Base-by-base conservation (phyloP, 2,888 invertebrate genomes). In the Torymus auratus region DNA sequence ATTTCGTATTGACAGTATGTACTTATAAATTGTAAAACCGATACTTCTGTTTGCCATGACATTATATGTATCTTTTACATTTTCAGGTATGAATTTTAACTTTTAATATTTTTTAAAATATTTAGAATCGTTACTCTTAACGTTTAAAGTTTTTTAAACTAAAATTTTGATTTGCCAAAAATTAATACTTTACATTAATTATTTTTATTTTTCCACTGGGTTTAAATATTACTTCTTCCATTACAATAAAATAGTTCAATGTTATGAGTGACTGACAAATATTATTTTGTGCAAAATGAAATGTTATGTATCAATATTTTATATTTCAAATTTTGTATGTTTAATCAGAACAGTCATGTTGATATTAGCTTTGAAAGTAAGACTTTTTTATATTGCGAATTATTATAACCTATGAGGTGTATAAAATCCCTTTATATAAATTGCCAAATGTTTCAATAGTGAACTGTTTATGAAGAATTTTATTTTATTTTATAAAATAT, bases 11-110 rank as follows among this genome's bases (percentile, higher is more conserved):
- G n/a, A 28, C 67, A 75, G 65, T 58, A 60, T 61, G 80, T 80
- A 80, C 80, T 80, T 80, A 80, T 75, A 67, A 28, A 55, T 28
- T 80, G 17, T 78, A n/a, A 28, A 60, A 72, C 23, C 55, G 15
- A 58, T 28, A 68, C 61, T 53, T 53, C 7, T 52, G 5, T 53
- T 15, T 65, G 56, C 20, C 41, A 61, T 58, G 62, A 69, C 56
- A 55, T 2, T 15, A 3, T 56, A 23, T 61, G 1, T 41, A 41
- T 20, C 28, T 68, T 69, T 64, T 50, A 23, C 20, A 4, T 69
- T 53, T n/a, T 65, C 64, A 20, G 20, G 17, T 41, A 41, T 41
- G 7, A 41, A 41, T 41, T 41, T 41, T 41, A 41, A 41, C 7
- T 41, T 41, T 41, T 41, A 41, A 41, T 7, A 41, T 41, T 41